A percentile compares a stretch with the other conserved stretches of the same genome.
phyloP scores from a whole-genome alignment of 2,888 invertebrate genomes.

The Podotricha telesiphe region DNA sequence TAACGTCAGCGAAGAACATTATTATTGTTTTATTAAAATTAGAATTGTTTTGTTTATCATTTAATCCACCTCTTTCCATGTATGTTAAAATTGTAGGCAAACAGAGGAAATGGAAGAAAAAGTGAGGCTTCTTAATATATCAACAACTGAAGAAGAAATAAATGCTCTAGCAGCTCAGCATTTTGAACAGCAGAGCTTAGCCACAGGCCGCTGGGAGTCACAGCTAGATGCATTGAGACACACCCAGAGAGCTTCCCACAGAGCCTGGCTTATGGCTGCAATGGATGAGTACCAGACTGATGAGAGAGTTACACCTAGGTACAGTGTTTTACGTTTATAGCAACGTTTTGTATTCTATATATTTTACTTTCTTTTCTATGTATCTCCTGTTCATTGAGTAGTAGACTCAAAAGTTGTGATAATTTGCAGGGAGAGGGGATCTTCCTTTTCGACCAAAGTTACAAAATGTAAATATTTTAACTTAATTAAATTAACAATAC shows the following conservation, averaged over 20 bases:
- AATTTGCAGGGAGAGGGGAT: too few relatives aligned
- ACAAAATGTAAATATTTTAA: too few relatives aligned
- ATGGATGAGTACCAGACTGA: slow-evolving; percentile 78
- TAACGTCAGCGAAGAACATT: too few relatives aligned
- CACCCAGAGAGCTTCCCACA: slow-evolving; percentile 93
- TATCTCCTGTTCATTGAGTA: too few relatives aligned
- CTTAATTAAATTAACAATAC: too few relatives aligned
- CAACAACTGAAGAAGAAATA: slow-evolving; percentile 92
- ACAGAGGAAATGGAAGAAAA: slow-evolving; percentile 95
- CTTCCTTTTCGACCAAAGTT: too few relatives aligned
- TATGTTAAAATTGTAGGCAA: slow-evolving; percentile 81
- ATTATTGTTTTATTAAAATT: neutral
- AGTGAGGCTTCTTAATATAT: slow-evolving; percentile 89
- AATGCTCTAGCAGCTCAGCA: slow-evolving; percentile 92
- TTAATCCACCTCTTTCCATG: too few relatives aligned
- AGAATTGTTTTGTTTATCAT: neutral
- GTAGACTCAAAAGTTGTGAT: too few relatives aligned
- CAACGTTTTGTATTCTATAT: too few relatives aligned
- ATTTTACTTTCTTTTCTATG: too few relatives aligned
- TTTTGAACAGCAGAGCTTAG: slow-evolving; percentile 91
- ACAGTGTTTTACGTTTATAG: neutral
- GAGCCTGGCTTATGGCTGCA: slow-evolving; percentile 94
- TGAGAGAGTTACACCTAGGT: slow-evolving; percentile 86
- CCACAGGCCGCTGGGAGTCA: slow-evolving; percentile 93
- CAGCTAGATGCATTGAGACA: slow-evolving; percentile 93